Percentiles rank a stretch among this genome's conserved stretches.
These are phyloP conservation scores for Anser cygnoides DNA, from an alignment of 2,113 vertebrate species.

Conservation along the genomic window DNA sequence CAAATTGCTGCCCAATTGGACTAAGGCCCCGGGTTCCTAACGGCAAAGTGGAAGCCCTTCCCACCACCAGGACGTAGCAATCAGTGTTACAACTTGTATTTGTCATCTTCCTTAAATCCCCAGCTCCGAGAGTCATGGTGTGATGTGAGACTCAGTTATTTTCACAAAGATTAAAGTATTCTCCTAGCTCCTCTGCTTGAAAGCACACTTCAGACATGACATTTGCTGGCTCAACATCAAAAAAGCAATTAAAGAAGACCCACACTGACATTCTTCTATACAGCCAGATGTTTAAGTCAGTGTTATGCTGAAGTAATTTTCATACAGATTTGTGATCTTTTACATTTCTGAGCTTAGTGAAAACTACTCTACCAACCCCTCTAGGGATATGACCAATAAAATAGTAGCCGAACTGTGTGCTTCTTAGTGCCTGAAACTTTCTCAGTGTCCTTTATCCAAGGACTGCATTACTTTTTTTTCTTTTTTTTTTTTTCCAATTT, in stretches of 20 bases:
- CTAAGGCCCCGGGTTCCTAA: neutral
- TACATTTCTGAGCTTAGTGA: neutral
- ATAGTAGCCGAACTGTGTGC: neutral
- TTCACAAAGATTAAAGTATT: neutral
- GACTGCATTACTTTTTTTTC: neutral
- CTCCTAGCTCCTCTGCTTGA: neutral
- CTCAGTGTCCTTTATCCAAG: neutral
- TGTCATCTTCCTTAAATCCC: neutral
- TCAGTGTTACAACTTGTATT: neutral
- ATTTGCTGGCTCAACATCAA: conserved; percentile 21
- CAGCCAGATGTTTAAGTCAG: conserved; percentile 2
- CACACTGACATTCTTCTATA: neutral
- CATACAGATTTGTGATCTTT: neutral
- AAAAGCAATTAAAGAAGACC: neutral
- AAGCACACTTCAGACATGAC: neutral
- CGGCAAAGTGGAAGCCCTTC: neutral
- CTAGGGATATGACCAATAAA: neutral
- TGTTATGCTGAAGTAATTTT: neutral
- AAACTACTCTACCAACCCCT: neutral
- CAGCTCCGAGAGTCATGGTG: neutral
- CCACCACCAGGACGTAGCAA: neutral
- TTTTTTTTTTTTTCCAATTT: neutral
- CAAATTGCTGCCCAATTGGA: neutral
- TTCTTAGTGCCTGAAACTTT: neutral
- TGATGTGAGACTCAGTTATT: neutral